Base-by-base conservation (phyloP, 2,113 vertebrate species). In the Syrmaticus mikado region DNA sequence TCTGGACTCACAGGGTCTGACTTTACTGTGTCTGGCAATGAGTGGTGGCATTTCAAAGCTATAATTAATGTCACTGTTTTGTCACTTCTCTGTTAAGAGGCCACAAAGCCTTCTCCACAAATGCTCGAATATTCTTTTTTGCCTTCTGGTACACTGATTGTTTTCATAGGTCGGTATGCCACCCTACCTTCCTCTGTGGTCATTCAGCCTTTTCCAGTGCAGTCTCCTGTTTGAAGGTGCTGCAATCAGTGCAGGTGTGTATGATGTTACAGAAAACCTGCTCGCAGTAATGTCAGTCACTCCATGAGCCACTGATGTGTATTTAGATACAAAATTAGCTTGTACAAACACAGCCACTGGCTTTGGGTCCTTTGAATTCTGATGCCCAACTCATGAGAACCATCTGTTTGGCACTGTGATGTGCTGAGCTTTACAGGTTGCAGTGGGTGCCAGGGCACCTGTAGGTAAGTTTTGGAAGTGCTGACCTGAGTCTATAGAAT, bases 371-470 rank as follows among this genome's bases (percentile, higher is more conserved):
- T 70, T 68, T 30, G 40, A 17, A 4, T 48, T 72, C 25, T 38
- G 74, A 17, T 3, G 0, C 16, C 24, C 9, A 1, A 12, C 19
- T 50, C 36, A 5, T 4, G 66, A 82, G 71, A 52, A 13, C 46
- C n/a, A 75, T 13, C 46, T 22, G 11, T 32, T 8, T 0, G 0
- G 11, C 32, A 50, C 12, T 65, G 48, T 17, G 0, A 1, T 73
- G 5, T 1, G 12, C 38, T 50, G 70, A 41, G 30, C 0, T 0
- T 11, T 41, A 7, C 1, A 2, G 36, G 18, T n/a, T 38, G 70
- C 40, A 12, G 0, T 20, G 66, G 48, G 9, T 50, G 38, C 14
- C 28, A 64, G 70, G 22, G 52, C n/a, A 50, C 22, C n/a, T 17
- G 27, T 34, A 13, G 78, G 85, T 65, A 20, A 48, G n/a, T 70